phyloP scores from a whole-genome alignment of 2,113 vertebrate species.

The Myanophis thanlyinensis region DNA sequence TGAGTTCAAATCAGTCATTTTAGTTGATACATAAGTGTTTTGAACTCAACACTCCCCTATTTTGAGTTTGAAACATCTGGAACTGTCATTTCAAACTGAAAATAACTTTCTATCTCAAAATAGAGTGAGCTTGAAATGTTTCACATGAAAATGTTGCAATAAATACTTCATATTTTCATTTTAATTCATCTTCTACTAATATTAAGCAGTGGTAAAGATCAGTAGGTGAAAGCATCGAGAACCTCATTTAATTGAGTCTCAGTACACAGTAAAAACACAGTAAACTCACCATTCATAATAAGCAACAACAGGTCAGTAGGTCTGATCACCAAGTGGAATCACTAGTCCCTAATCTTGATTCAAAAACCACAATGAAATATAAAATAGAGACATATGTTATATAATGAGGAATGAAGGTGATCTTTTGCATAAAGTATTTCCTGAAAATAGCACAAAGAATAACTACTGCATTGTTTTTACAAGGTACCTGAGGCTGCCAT shows the following conservation, averaged over 20 bases:
- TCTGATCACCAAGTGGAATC: neutral
- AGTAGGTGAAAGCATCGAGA: neutral
- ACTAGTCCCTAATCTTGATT: neutral
- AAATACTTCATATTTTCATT: neutral
- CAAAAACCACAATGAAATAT: neutral
- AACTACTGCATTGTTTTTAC: neutral
- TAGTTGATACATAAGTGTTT: neutral
- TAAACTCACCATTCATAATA: neutral
- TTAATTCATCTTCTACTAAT: neutral
- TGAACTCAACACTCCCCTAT: neutral
- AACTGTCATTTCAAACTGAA: neutral
- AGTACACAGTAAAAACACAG: neutral
- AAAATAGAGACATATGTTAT: neutral
- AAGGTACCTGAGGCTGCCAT: neutral
- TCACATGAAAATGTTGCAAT: neutral
- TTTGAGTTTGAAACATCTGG: neutral
- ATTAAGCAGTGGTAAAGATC: neutral
- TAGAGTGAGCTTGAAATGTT: neutral
- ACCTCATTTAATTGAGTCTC: neutral
- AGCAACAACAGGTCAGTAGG: neutral
- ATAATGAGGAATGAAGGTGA: neutral
- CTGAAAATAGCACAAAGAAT: neutral
- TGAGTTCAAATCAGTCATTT: neutral
- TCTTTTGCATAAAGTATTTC: slow-evolving; percentile 1
- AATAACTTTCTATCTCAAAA: neutral